These are phyloP conservation scores for Podiceps cristatus DNA, from an alignment of 2,113 vertebrate species.

Conservation along the genomic window DNA sequence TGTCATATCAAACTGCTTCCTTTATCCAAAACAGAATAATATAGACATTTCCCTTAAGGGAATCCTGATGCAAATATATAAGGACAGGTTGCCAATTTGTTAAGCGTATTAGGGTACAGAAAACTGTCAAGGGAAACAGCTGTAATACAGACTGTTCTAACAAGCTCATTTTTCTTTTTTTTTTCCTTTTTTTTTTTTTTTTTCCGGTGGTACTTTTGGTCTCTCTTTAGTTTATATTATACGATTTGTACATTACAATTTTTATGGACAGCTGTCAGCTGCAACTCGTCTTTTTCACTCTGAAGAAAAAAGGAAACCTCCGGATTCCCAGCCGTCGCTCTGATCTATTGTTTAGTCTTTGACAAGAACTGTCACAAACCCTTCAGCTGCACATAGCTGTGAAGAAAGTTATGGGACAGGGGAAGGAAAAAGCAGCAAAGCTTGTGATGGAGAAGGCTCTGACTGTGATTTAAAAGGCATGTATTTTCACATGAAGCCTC, in stretches of 20 bases:
- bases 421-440: neutral
- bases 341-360: slow-evolving; percentile 70
- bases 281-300: slow-evolving; percentile 70
- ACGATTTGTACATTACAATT: slow-evolving; percentile 73
- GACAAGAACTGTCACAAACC: slow-evolving; percentile 78
- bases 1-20: slow-evolving; percentile 90
- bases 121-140: slow-evolving; percentile 83
- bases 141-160: slow-evolving; percentile 87
- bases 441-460: neutral
- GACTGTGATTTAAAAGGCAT: neutral
- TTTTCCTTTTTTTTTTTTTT: slow-evolving; percentile 51
- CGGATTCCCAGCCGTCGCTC: neutral
- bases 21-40: slow-evolving; percentile 90
- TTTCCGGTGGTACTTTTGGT: slow-evolving; percentile 78
- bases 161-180: slow-evolving; percentile 89
- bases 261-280: slow-evolving; percentile 85
- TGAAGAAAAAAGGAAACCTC: slow-evolving; percentile 54
- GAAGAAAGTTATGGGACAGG: neutral
- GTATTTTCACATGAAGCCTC: neutral
- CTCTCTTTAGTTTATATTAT: slow-evolving; percentile 83
- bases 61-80: slow-evolving; percentile 91
- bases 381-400: neutral
- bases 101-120: slow-evolving; percentile 80
- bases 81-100: slow-evolving; percentile 92
- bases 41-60: slow-evolving; percentile 90